Base-by-base conservation (phyloP, 2,888 invertebrate genomes). In the Lomographa bimaculata region DNA sequence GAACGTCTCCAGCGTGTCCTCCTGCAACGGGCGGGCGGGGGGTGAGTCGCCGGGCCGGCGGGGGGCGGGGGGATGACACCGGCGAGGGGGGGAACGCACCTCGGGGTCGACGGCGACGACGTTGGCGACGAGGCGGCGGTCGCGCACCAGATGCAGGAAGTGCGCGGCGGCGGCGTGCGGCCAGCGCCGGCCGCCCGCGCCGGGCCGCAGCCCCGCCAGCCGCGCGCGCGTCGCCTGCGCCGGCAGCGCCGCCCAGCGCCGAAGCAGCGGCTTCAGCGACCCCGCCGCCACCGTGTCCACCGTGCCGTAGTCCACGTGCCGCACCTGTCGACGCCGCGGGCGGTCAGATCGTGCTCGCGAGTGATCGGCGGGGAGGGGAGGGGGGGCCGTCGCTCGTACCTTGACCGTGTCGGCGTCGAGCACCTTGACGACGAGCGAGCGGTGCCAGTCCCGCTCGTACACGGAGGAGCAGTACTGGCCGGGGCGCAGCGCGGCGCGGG, bases 261-360 rank as follows among this genome's bases (percentile, higher is more conserved):
- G 72, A 53, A 55, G 78, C 57, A 91, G 77, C 41, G 82, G 67
- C 50, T 62, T 61, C 64, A 86, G 78, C 48, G 2, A 12, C 3
- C n/a, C 0, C 50, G 20, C 58, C 1, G 11, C 0, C 54, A 76
- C 79, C 37, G 61, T 58, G 43, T 79, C 78, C 64, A 91, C 85
- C 24, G 91, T 91, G 61, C 91, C 92, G 74, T 90, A 91, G 80
- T 92, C 92, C 52, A 91, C 75, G 73, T 89, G 91, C 19, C 89
- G 89, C 57, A 91, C 89, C 90, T 91, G 64, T 12, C 8, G 3
- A 9, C 7, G 16, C 7, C 6, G 19, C 7, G 4, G 5, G 11
- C 30, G 8, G 3, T 20, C 14, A 2, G 4, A 4, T 14, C 14
- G 14, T 4, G 14, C 14, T 14, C 14, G 14, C 10, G 12, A 16